phyloP scores from a whole-genome alignment of 1,140 invertebrate genomes.

The Bombus haemorrhoidalis region DNA sequence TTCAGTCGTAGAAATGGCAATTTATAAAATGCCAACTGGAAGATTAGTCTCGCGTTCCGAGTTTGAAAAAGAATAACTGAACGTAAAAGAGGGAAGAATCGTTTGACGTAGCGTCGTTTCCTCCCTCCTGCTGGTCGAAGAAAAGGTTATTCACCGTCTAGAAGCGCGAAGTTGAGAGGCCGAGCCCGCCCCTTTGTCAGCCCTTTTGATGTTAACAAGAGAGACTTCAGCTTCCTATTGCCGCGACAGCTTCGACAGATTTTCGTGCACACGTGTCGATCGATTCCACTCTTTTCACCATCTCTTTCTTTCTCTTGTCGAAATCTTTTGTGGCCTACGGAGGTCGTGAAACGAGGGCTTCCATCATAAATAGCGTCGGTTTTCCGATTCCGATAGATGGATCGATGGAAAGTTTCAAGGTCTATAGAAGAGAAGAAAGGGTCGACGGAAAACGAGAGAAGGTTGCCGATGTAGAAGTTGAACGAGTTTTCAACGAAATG shows the following conservation, averaged over 20 bases:
- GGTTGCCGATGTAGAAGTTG: background rate
- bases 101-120: background rate
- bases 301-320: background rate
- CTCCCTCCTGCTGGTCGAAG: background rate
- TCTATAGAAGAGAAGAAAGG: background rate
- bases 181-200: constrained; percentile 52
- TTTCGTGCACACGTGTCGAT: constrained; percentile 36
- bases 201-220: constrained; percentile 57
- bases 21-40: background rate
- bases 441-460: constrained; percentile 4
- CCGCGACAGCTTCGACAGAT: constrained; percentile 37
- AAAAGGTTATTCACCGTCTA: constrained; percentile 55
- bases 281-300: background rate
- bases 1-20: background rate
- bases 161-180: constrained; percentile 34
- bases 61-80: constrained; percentile 28
- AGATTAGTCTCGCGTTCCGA: background rate
- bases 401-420: constrained; percentile 37
- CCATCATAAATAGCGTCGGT: background rate
- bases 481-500: constrained; percentile 25
- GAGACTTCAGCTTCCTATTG: constrained; percentile 40
- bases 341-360: background rate
- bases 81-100: constrained; percentile 15
- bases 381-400: background rate
- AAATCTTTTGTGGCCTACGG: constrained; percentile 7